Conservation (phyloP, 2,113 vertebrate species). For the Myrmophylax atrothorax region DNA sequence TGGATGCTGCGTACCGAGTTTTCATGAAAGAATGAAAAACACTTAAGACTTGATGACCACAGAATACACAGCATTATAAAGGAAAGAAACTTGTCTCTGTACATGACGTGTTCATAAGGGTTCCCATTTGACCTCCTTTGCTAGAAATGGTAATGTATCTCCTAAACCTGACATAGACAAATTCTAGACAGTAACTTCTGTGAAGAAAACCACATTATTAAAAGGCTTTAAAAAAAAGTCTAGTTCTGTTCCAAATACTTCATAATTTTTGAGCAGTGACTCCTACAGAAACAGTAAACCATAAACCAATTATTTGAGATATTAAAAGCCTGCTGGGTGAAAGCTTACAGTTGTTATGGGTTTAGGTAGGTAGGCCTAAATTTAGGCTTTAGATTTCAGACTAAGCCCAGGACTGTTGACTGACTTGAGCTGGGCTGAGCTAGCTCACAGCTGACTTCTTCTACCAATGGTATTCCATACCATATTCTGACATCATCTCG, state of each 20-base stretch:
- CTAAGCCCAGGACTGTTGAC: too few species aligned
- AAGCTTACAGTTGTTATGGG: background rate
- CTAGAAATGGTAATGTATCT: accelerated
- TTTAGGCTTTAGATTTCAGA: too few species aligned
- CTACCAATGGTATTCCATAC: too few species aligned
- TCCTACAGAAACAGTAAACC: background rate
- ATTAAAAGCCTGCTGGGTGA: background rate
- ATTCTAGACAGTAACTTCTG: background rate
- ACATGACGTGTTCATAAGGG: background rate
- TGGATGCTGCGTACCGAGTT: background rate
- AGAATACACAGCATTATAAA: background rate
- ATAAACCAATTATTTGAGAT: background rate
- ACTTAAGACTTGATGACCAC: background rate
- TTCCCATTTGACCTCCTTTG: accelerated
- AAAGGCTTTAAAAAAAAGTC: background rate
- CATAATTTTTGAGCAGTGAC: background rate
- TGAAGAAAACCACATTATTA: background rate
- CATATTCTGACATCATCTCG: too few species aligned
- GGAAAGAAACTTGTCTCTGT: background rate
- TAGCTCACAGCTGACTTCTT: too few species aligned
- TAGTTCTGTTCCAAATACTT: background rate
- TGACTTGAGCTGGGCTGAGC: too few species aligned
- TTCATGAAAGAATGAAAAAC: background rate
- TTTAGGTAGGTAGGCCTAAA: too few species aligned
- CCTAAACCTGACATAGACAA: background rate